A percentile compares a stretch with the other conserved stretches of the same genome.
Evolutionary conservation across 2,797 vertebrate genomes (phyloP).

Genomic region (Danio aesculapii): DNA sequence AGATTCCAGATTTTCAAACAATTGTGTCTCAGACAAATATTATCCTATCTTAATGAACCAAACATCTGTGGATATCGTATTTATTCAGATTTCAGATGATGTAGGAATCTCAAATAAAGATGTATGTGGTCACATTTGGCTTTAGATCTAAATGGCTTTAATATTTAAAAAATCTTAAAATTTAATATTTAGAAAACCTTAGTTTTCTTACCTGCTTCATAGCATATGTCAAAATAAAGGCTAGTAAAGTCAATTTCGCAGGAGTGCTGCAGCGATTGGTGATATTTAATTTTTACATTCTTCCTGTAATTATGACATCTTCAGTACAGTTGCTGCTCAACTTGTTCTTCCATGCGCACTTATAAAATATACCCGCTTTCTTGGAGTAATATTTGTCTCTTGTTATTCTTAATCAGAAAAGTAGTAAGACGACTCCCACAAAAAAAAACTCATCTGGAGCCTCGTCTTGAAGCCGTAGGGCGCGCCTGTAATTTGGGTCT

Average conservation of each 20-base stretch:
- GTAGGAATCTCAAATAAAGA: too few relatives aligned
- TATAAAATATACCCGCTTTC: neutral
- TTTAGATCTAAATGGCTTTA: too few relatives aligned
- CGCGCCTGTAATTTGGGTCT: slow-evolving; percentile 59
- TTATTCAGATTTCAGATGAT: too few relatives aligned
- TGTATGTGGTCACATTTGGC: too few relatives aligned
- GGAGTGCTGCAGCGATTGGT: neutral
- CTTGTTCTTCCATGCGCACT: neutral
- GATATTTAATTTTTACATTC: neutral
- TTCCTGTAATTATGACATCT: neutral
- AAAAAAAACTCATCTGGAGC: slow-evolving; percentile 65
- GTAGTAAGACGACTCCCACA: slow-evolving; percentile 46
- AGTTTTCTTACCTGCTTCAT: too few relatives aligned
- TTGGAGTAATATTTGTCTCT: slow-evolving; percentile 6
- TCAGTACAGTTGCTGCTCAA: neutral
- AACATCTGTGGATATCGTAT: too few relatives aligned
- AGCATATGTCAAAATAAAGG: neutral
- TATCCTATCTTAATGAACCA: too few relatives aligned
- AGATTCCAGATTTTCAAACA: too few relatives aligned
- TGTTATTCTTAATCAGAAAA: slow-evolving; percentile 48
- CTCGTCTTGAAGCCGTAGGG: slow-evolving; percentile 66
- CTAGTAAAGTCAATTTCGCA: neutral
- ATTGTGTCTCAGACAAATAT: too few relatives aligned
- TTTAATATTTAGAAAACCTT: too few relatives aligned
- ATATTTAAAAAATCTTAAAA: too few relatives aligned